These are phyloP conservation scores for Slavum lentiscoides DNA, from an alignment of 2,888 invertebrate genomes.

Conservation along the genomic window DNA sequence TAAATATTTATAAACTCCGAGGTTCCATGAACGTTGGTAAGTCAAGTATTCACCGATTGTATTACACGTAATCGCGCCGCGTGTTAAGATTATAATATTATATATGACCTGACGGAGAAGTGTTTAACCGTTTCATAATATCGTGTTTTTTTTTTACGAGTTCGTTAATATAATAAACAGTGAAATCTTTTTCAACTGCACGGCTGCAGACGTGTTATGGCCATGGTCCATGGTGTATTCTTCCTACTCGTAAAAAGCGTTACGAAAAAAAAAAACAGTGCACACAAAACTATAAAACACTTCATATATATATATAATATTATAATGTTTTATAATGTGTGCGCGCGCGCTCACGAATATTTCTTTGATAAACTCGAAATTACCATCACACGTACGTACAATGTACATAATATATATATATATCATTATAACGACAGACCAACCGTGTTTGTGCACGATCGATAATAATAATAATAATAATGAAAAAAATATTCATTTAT, in stretches of 20 bases:
- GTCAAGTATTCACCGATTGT: slow-evolving; percentile 8
- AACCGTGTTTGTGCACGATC: slow-evolving; percentile 15
- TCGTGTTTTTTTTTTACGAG: slow-evolving; percentile 32
- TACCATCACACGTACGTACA: slow-evolving; percentile 24
- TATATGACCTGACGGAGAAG: slow-evolving; percentile 23
- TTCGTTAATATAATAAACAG: slow-evolving; percentile 41
- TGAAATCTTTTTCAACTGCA: slow-evolving; percentile 44
- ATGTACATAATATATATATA: neutral
- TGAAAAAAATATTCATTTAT: neutral
- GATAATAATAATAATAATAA: neutral
- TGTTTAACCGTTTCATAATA: slow-evolving; percentile 48
- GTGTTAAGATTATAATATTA: slow-evolving; percentile 18
- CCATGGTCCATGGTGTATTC: neutral
- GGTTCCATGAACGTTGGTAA: neutral
- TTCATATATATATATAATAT: slow-evolving; percentile 28
- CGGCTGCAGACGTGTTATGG: slow-evolving; percentile 18
- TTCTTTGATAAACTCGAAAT: slow-evolving; percentile 44
- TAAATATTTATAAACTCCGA: neutral
- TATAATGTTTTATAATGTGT: neutral
- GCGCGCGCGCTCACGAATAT: neutral
- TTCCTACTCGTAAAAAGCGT: slow-evolving; percentile 46
- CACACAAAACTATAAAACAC: slow-evolving; percentile 40
- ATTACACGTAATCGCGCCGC: slow-evolving; percentile 26
- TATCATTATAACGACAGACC: slow-evolving; percentile 27
- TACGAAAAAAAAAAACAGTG: slow-evolving; percentile 20